Evolutionary conservation across 2,113 vertebrate genomes (phyloP), one percentile per base, ranked within the genome.

Genomic region (Micromys minutus): DNA sequence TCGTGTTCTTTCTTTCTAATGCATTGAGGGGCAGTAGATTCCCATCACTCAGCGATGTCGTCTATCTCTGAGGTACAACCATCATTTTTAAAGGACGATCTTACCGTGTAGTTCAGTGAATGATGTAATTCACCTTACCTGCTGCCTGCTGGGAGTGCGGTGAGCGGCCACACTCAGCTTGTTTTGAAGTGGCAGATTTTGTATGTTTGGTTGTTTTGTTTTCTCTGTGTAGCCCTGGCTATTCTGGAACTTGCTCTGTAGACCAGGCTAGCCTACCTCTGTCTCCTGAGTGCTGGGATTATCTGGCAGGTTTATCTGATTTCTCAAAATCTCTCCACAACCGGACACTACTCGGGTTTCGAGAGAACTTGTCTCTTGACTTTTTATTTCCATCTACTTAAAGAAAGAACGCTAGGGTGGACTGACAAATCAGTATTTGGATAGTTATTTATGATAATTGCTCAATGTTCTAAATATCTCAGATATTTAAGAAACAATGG

Each of bases 21-120:
- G 22, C 74, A 61, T 88, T 94, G 81, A 83, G 47, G 42, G 90
- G 83, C 81, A 93, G n/a, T 96, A 87, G 86, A 17, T 31, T 80
- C 63, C 47, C 29, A 24, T 80, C 63, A 2, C 63, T 50, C 10
- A 39, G 42, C 67, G 45, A 24, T 67, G 31, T 36, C 42, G 36
- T 50, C 63, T 10, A 36, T 86, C 31, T 47, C 29, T 47, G 5
- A 65, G 13, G 42, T 85, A 85, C 42, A 45, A 21, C 42, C 47
- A 34, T 36, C 22, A 12, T 39, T 47, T 85, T 61, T 59, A 1
- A 61, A 63, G 42, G 42, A 85, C 31, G 9, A 34, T 65, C 2
- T 85, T 47, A 8, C 29, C 17, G 0, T 47, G 29, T 47, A 4
- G n/a, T 84, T 84, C 59, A 65, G 24, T 29, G 42, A n/a, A 26